Evolutionary conservation across 1,140 invertebrate genomes (phyloP), one percentile per base, ranked within the genome.

Genomic region (Camponotus pennsylvanicus): DNA sequence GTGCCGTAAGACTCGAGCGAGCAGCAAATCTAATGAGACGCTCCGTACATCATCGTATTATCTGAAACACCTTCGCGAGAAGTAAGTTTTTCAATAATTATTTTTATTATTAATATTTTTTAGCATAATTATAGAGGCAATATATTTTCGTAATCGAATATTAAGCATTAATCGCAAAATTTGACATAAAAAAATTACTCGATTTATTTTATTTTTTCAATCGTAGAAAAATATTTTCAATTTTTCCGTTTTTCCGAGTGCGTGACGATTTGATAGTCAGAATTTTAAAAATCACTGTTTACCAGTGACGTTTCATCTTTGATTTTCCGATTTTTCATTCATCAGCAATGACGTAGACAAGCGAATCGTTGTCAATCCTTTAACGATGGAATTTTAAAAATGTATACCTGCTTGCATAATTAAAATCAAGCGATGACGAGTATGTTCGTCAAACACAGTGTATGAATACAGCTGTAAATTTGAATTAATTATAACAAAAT

Each of bases 261-360:
- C 57, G 52, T 27, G 8, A 61, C 55, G 27, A 34, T 34, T 4
- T 52, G 45, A 42, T 3, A 57, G 21, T n/a, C 15, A 18, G 5
- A 61, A 42, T 61, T 76, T 27, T 13, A 37, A 61, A 76, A 76
- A 57, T 75, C 7, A 75, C 21, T 32, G 15, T 76, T 76, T 27
- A 21, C 13, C 21, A 0, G 21, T 59, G n/a, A 32, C 18, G 13
- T 76, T 76, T 76, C 1, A 18, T 55, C 34, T 76, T 61, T 32
- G 4, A 40, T 52, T 76, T 76, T 1, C 5, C 40, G 55, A 3
- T 61, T 37, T 76, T 75, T 76, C 21, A 76, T 76, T 21, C 55
- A 21, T 21, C n/a, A 9, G 37, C 34, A 40, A 59, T 75, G 52
- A 40, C 52, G 13, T 13, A n/a, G 1, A 61, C 21, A 13, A 27